Percentiles rank a stretch among this genome's conserved stretches.
Evolutionary conservation across 2,888 invertebrate species (phyloP).

Genomic region (Deilephila elpenor): DNA sequence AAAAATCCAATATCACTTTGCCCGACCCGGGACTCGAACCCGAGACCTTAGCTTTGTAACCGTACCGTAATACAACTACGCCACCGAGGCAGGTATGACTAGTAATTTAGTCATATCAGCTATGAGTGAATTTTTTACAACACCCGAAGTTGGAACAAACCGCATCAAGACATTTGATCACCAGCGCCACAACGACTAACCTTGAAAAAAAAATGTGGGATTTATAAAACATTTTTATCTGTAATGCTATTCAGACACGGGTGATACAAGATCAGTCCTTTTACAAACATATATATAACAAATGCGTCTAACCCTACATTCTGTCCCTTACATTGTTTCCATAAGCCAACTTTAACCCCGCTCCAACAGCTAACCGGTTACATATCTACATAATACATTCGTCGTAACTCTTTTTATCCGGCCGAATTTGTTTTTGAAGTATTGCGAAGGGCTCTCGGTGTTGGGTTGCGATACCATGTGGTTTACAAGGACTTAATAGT

Average conservation of each 20-base stretch:
- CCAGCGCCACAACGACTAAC: too few species aligned
- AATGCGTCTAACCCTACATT: slow-evolving; percentile 18
- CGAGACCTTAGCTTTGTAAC: too few species aligned
- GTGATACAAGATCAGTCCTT: not conserved
- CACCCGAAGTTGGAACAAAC: too few species aligned
- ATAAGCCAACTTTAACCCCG: slow-evolving; percentile 47
- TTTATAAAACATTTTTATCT: not conserved
- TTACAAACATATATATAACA: slow-evolving; percentile 11
- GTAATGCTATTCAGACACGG: slow-evolving; percentile 4
- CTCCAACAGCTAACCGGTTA: slow-evolving; percentile 56
- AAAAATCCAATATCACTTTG: too few species aligned
- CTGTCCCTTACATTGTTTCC: slow-evolving; percentile 31
- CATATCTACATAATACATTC: slow-evolving; percentile 65
- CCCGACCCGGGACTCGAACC: too few species aligned
- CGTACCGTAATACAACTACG: too few species aligned
- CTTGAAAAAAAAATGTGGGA: not conserved
- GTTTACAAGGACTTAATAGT: slow-evolving; percentile 16
- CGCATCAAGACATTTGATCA: too few species aligned
- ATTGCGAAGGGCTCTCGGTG: slow-evolving; percentile 19
- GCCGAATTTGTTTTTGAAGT: slow-evolving; percentile 29
- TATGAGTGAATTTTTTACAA: too few species aligned
- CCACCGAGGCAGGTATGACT: too few species aligned
- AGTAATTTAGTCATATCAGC: too few species aligned
- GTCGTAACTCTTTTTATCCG: slow-evolving; percentile 38
- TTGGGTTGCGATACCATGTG: not conserved